Base-by-base conservation (phyloP, 2,888 invertebrate genomes). In the Dryadula phaetusa region DNA sequence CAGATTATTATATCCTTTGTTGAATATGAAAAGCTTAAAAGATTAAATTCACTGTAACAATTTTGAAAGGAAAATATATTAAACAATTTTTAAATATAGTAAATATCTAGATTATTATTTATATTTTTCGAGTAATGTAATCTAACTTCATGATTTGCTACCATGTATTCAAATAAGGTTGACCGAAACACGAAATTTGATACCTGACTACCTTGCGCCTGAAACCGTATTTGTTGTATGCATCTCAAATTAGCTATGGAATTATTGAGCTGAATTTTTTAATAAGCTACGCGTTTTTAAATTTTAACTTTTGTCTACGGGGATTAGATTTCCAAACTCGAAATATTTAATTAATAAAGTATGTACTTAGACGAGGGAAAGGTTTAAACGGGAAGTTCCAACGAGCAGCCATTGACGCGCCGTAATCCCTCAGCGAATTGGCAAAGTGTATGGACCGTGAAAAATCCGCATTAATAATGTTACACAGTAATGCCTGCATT, bases 311-410 rank as follows among this genome's bases (percentile, higher is more conserved):
- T 75, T 68, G 70, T 67, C 62, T 52, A 62, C 64, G 64, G 63
- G 69, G 70, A 65, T 64, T 66, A 76, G 72, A 79, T 80, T 82
- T 81, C 76, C 74, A 82, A 82, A 80, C 77, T 73, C 75, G 74
- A 74, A 77, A 84, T 83, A 82, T 86, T 88, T 88, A 89, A 88
- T 90, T 89, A 89, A 85, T 86, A 85, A 90, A 84, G 84, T 83
- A 82, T 78, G 82, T 82, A 86, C 83, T 86, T 82, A 84, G 84
- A 82, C 82, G 80, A 80, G 79, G 78, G 82, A 87, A 89, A 87
- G 85, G 84, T 81, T 88, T 87, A 84, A 81, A 75, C 72, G 77
- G 62, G 71, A 88, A 90, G 84, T 89, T 90, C 77, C 77, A 62
- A 70, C 70, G 68, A 75, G 69, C 72, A 70, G 37, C 73, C 79